Base-by-base conservation (phyloP, 1,140 invertebrate genomes). In the Philaenus spumarius region DNA sequence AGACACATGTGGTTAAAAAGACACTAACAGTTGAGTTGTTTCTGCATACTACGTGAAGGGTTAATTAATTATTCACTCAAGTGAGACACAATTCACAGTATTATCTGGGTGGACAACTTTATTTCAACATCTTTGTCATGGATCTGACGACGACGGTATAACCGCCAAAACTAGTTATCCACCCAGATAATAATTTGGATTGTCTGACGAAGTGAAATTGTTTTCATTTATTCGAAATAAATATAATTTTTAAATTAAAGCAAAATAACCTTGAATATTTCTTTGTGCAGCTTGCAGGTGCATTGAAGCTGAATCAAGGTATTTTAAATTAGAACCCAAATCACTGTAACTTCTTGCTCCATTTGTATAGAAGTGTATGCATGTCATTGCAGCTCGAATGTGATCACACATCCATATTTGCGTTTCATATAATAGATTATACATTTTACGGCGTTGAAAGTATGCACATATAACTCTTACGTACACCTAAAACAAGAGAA, bases 351-450 rank as follows among this genome's bases (percentile, higher is more conserved):
- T 77, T 1, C 71, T 71, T 4, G 77, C 72, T 26, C 79, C 74
- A 20, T 79, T 72, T 1, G 78, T 71, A 67, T 87, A 89, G 66
- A 88, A 82, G 58, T 80, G 76, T 7, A 86, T 83, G 62, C 85
- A 88, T 0, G 85, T 85, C 72, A 88, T 86, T 0, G 85, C 80
- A 0, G 86, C 85, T 55, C 87, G 75, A 4, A 87, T 76, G 52
- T 80, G 79, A 70, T 89, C 86, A 7, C 78, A 79, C 63, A 84
- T 80, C 19, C 81, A 80, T 4, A 82, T 68, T 66, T 89, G 87
- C 35, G 88, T 62, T 47, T 83, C 78, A 72, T 88, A 87, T 1
- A 89, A 69, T 2, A 78, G 80, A 61, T 87, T 77, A 1, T 85
- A 68, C 1, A 81, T 76, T 48, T 80, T 77, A 20, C 78, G 79